These are phyloP conservation scores for Drosophila gunungcola DNA, from an alignment of 1,140 invertebrate genomes.

Conservation along the genomic window DNA sequence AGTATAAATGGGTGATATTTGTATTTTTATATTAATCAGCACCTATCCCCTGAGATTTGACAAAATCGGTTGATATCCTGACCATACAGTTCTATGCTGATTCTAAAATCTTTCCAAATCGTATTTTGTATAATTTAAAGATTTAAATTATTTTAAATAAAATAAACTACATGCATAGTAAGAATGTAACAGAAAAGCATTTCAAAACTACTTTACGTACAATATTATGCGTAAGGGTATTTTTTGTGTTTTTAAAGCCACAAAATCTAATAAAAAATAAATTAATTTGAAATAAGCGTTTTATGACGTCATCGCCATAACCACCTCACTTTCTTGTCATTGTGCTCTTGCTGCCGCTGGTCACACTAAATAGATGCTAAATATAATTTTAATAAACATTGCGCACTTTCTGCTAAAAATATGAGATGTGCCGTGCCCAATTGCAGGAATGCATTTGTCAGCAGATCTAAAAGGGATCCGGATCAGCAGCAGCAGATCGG, in stretches of 20 bases:
- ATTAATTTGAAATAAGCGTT: neutral
- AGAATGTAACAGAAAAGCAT: too few species aligned
- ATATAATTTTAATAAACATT: slow-evolving; percentile 17
- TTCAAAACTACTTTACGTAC: too few species aligned
- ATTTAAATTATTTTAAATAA: too few species aligned
- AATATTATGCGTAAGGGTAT: neutral
- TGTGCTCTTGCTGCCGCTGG: neutral
- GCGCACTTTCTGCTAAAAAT: neutral
- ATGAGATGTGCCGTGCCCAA: slow-evolving; percentile 56
- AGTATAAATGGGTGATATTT: too few species aligned
- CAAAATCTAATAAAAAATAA: too few species aligned
- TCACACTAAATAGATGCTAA: neutral
- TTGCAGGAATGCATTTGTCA: slow-evolving; percentile 44
- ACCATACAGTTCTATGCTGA: too few species aligned
- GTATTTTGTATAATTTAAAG: too few species aligned
- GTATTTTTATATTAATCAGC: too few species aligned
- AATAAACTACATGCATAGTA: too few species aligned
- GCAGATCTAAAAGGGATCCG: slow-evolving; percentile 6
- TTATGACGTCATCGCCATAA: neutral
- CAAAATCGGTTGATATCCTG: too few species aligned
- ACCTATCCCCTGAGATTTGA: too few species aligned
- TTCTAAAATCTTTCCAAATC: too few species aligned
- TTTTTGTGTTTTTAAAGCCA: neutral
- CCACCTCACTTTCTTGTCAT: neutral
- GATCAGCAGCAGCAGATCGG: slow-evolving; percentile 24